Conservation (phyloP, 2,797 vertebrate genomes). For the Coluber constrictor region DNA sequence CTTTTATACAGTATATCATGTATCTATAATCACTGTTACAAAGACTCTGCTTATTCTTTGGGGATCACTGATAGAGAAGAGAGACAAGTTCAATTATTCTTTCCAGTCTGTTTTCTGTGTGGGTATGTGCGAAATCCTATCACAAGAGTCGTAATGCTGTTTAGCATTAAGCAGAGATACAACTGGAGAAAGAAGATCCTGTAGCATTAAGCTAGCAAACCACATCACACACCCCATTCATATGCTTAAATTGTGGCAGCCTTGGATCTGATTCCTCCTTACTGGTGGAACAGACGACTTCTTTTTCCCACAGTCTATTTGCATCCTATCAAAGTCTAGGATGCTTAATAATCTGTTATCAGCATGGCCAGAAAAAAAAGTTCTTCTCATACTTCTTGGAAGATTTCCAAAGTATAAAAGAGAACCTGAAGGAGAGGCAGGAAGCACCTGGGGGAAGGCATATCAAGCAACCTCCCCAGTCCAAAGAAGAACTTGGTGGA, state of each 20-base stretch:
- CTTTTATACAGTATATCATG: rapidly evolving
- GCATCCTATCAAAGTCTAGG: constrained; percentile 44
- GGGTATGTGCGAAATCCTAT: constrained; percentile 14
- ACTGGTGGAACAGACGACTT: constrained; percentile 56
- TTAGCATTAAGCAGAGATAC: constrained; percentile 34
- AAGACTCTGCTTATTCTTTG: background rate
- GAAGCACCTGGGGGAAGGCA: background rate
- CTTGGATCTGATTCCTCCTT: constrained; percentile 40
- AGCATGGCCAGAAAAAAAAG: constrained; percentile 57
- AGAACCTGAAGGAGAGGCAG: constrained; percentile 40
- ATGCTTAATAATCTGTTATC: constrained; percentile 65
- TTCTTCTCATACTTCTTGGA: constrained; percentile 64
- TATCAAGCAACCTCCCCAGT: constrained; percentile 1
- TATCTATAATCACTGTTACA: background rate
- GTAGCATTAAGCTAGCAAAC: constrained; percentile 41
- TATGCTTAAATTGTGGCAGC: constrained; percentile 51
- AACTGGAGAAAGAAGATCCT: constrained; percentile 40
- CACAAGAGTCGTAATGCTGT: constrained; percentile 41
- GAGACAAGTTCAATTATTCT: background rate
- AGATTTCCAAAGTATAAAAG: constrained; percentile 66
- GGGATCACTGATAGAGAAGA: background rate
- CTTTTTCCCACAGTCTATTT: constrained; percentile 58
- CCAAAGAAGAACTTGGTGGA: constrained; percentile 46
- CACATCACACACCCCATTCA: constrained; percentile 40
- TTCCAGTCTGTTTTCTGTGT: background rate